These are phyloP conservation scores for Dermatophagoides farinae DNA, from an alignment of 1,140 invertebrate species.

Conservation along the genomic window DNA sequence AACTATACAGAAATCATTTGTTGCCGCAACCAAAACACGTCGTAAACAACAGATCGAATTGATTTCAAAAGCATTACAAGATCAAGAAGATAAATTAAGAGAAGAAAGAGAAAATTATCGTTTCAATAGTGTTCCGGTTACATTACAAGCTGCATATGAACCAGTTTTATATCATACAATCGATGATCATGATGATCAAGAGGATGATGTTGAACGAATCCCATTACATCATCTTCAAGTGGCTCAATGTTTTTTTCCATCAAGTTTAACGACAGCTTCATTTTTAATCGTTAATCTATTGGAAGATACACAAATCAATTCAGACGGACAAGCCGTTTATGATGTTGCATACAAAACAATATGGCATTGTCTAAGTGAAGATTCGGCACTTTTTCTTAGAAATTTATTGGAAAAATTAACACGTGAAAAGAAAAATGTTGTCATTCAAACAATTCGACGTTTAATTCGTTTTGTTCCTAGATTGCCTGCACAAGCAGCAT, in stretches of 20 bases:
- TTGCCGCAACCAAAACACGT: conserved; percentile 91
- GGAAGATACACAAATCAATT: conserved; percentile 82
- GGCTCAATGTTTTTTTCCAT: conserved; percentile 85
- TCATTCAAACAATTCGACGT: conserved; percentile 77
- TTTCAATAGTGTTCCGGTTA: conserved; percentile 90
- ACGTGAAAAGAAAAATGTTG: conserved; percentile 77
- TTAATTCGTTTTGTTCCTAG: conserved; percentile 78
- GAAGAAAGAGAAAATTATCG: conserved; percentile 85
- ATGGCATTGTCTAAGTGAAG: conserved; percentile 93
- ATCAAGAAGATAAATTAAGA: conserved; percentile 82
- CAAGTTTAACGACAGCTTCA: conserved; percentile 79
- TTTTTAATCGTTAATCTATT: conserved; percentile 80
- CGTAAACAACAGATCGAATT: conserved; percentile 97
- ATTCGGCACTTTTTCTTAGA: conserved; percentile 80
- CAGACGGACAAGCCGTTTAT: conserved; percentile 54
- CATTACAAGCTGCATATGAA: conserved; percentile 80
- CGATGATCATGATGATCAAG: conserved; percentile 50
- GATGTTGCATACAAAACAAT: conserved; percentile 46
- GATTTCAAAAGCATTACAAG: conserved; percentile 76
- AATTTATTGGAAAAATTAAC: conserved; percentile 91
- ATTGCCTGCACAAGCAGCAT: conserved; percentile 88
- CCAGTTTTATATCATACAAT: conserved; percentile 66
- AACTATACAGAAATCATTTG: conserved; percentile 76
- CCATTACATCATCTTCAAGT: conserved; percentile 44
- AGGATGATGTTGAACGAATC: conserved; percentile 31